Evolutionary conservation across 2,113 vertebrate species (phyloP), one percentile per base, ranked within the genome.

Genomic region (Dasyprocta punctata): DNA sequence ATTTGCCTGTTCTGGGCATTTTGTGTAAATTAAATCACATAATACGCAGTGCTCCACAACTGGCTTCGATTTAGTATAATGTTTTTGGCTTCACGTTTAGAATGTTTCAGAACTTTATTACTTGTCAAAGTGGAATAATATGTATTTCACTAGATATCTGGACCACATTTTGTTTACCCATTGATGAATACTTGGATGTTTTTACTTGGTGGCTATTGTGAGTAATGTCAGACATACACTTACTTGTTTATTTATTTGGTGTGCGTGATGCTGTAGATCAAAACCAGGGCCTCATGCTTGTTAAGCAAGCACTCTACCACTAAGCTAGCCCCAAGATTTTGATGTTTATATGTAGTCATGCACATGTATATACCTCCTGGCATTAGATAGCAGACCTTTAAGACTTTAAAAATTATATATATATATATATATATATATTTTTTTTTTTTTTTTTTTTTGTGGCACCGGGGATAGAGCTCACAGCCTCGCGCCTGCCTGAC

Each of bases 391-490:
- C 30, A 87, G 13, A 89, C 65, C 61, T 41, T 75, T 86, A 86
- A 80, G 33, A 60, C 13, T 92, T 97, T 81, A 75, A 81, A 88
- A 97, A 93, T 92, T 82, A 56, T n/a, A n/a, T n/a, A n/a, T n/a
- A n/a, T n/a, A n/a, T n/a, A n/a, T n/a, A n/a, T n/a, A n/a, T n/a
- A n/a, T n/a, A n/a, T n/a, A n/a, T n/a, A n/a, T n/a, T n/a, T n/a
- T n/a, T n/a, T n/a, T n/a, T n/a, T n/a, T n/a, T n/a, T n/a, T n/a
- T n/a, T n/a, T n/a, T n/a, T n/a, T n/a, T n/a, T n/a, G n/a, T n/a
- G n/a, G n/a, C n/a, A n/a, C n/a, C n/a, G n/a, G n/a, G n/a, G n/a
- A n/a, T n/a, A n/a, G n/a, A n/a, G n/a, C n/a, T n/a, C n/a, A n/a
- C n/a, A n/a, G n/a, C n/a, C n/a, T n/a, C n/a, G n/a, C n/a, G n/a